Base-by-base conservation (phyloP, 2,888 invertebrate genomes). In the Himalopsyche tibetana region DNA sequence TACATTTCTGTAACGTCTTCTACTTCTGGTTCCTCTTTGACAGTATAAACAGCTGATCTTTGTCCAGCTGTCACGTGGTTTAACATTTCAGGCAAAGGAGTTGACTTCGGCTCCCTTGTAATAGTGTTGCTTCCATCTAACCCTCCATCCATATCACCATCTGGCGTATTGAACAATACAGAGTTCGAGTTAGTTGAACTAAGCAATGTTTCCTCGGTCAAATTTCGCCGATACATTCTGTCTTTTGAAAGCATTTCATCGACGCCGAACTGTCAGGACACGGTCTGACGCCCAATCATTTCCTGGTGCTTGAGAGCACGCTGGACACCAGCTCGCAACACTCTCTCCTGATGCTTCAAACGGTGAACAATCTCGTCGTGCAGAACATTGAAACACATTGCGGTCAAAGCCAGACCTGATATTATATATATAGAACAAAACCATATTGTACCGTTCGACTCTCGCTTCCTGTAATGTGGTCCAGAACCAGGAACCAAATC, bases 401-500 rank as follows among this genome's bases (percentile, higher is more conserved):
- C 97, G 28, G 97, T 97, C 89, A 98, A 92, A 1, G 97, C 97
- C 94, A 98, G 95, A 0, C 97, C 97, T 56, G 96, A 96, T 94
- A 98, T 96, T 89, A 97, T 97, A 92, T 97, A 98, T 89, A 97
- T 94, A 81, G 97, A 97, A 91, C 97, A 97, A 91, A 97, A 97
- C 97, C 97, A 97, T 88, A 97, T 95, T 45, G 97, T 97, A 55
- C 95, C 95, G 85, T 94, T 92, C 0, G 93, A 93, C 0, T 93
- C 93, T 3, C 92, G 92, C 84, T 93, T 93, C 88, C 91, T 93
- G 63, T 88, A 88, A 85, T 93, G 93, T 6, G 88, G 86, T 4
- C 93, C 93, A 2, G 93, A 92, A 3, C 97, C 97, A 12, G 97
- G 97, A 84, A 97, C 95, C 92, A 97, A 94, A 90, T 97, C 97